Conservation (phyloP, 2,797 vertebrate genomes). For the Channa striata region DNA sequence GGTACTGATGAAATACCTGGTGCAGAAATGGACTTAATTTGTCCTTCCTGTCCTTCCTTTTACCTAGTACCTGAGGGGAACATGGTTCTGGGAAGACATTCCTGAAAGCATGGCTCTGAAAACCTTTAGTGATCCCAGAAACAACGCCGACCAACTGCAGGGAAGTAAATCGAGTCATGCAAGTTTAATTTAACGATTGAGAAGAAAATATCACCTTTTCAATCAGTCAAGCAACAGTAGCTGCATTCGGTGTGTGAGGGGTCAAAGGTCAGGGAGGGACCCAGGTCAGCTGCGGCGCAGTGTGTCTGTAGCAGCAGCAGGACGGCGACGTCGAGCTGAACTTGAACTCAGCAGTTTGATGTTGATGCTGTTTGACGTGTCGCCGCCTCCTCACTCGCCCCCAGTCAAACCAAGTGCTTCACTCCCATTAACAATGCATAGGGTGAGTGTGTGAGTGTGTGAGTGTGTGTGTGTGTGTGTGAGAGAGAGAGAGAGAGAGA, state of each 20-base stretch:
- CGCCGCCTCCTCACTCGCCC: conserved; percentile 52
- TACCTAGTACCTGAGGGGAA: no score
- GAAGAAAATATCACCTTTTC: no score
- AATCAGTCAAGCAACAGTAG: no score
- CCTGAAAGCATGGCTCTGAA: no score
- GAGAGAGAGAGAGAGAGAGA: background rate
- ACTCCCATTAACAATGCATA: conserved; percentile 61
- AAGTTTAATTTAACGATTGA: no score
- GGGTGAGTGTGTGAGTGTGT: conserved; percentile 16
- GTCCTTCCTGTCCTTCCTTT: no score
- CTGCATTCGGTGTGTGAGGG: background rate
- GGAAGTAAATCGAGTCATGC: no score
- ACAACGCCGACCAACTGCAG: no score
- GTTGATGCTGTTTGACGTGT: conserved; percentile 64
- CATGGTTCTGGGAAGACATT: no score
- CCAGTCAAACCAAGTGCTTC: conserved; percentile 63
- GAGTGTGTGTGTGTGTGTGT: conserved; percentile 20
- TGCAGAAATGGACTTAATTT: no score
- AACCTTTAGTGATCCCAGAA: no score
- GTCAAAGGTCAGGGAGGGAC: conserved; percentile 5
- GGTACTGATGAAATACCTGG: no score
- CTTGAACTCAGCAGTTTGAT: conserved; percentile 50
- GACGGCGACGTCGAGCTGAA: conserved; percentile 43
- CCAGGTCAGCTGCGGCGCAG: conserved; percentile 2
- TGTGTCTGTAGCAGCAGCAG: conserved; percentile 32